A percentile compares a stretch with the other conserved stretches of the same genome.
Evolutionary conservation across 1,140 invertebrate species (phyloP).

Genomic region (Achatina immaculata): DNA sequence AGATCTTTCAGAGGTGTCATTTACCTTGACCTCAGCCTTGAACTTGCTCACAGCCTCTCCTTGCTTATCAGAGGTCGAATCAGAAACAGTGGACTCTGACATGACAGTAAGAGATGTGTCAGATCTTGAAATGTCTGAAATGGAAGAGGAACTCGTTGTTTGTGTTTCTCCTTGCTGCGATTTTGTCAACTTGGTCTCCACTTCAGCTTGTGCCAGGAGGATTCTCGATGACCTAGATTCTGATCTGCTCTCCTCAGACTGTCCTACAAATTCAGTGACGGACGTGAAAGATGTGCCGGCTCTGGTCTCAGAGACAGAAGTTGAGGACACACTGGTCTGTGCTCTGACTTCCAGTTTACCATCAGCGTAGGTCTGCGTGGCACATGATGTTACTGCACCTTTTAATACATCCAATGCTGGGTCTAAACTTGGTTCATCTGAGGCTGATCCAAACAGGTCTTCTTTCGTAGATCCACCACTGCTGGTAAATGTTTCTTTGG

Average conservation of each 20-base stretch:
- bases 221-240: background rate
- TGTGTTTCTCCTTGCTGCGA: background rate
- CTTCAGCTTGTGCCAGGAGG: background rate
- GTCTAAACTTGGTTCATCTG: constrained; percentile 2
- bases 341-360: background rate
- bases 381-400: background rate
- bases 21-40: background rate
- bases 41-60: background rate
- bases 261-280: background rate
- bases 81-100: background rate
- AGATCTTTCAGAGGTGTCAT: background rate
- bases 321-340: background rate
- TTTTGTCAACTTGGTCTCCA: background rate
- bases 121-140: background rate
- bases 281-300: background rate
- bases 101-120: background rate
- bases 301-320: background rate
- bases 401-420: background rate
- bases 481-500: background rate
- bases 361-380: background rate
- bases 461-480: background rate
- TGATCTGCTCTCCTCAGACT: background rate
- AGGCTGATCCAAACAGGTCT: background rate
- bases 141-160: background rate
- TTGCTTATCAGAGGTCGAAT: background rate